A percentile compares a stretch with the other conserved stretches of the same genome.
Conservation (phyloP, 2,113 vertebrate species). For the Myocastor coypus region DNA sequence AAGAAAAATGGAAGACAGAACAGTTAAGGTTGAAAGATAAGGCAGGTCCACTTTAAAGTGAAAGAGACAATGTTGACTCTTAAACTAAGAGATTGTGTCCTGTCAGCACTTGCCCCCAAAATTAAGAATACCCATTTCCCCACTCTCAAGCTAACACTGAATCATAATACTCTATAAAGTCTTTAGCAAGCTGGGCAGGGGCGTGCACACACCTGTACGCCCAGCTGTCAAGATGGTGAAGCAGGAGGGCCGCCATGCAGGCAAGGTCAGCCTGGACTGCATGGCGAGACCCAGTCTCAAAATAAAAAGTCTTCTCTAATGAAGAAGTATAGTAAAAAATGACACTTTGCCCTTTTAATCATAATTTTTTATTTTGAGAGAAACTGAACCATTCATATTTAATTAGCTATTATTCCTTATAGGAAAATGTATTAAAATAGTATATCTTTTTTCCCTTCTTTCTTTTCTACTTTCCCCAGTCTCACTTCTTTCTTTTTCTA, state of each 20-base stretch:
- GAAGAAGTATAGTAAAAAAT: neutral
- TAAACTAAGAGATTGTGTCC: neutral
- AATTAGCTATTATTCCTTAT: neutral
- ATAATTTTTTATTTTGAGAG: constrained; percentile 3
- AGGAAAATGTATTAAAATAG: neutral
- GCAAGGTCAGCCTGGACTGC: too few species aligned
- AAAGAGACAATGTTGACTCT: neutral
- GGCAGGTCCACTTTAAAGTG: neutral
- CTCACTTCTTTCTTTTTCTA: too few species aligned
- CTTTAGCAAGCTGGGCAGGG: neutral
- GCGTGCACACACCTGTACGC: too few species aligned
- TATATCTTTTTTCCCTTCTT: neutral
- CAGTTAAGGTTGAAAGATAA: neutral
- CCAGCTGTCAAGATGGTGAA: too few species aligned
- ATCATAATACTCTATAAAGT: neutral
- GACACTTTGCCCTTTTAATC: neutral
- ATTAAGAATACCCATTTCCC: neutral
- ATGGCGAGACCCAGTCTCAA: too few species aligned
- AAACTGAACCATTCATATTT: neutral
- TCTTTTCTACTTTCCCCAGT: too few species aligned
- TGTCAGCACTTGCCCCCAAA: neutral
- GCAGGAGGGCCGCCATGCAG: too few species aligned
- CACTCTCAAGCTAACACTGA: neutral
- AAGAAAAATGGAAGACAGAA: neutral
- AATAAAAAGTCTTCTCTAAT: neutral